Base-by-base conservation (phyloP, 2,888 invertebrate genomes). In the Phyllotreta striolata region DNA sequence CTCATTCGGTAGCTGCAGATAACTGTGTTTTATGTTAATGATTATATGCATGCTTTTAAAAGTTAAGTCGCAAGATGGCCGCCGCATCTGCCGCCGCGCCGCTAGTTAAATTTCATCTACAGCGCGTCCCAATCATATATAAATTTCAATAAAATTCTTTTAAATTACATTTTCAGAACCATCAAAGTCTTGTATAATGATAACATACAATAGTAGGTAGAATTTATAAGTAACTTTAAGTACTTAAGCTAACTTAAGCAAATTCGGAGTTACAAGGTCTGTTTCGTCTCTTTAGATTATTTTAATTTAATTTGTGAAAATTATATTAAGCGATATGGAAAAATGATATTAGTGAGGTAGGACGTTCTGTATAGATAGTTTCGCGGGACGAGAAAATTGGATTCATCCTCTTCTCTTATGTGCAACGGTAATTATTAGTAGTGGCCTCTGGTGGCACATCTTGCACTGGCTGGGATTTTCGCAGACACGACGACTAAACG, bases 1-100 rank as follows among this genome's bases (percentile, higher is more conserved):
- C 75, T 74, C 72, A 74, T 76, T 75, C 73, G 70, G 69, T 66
- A 66, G 70, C 70, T 75, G 73, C 73, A 77, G 77, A 77, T 77
- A 77, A 76, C 74, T 76, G 73, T 75, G 73, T 69, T 78, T 78
- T 78, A 78, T 77, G 78, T 77, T 78, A 78, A 78, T 78, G 78
- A 78, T 78, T 78, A 78, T 78, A 74, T 77, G 77, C 77, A 78
- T 74, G 78, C 78, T 77, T 78, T 78, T 78, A 77, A 78, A 77
- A 77, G 76, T 78, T 77, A 73, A 76, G 73, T 70, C 70, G 67
- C 66, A 70, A 71, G 72, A 73, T 73, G 71, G 64, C 56, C 60
- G 60, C 52, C 13, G 14, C 58, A 47, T 43, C 40, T 62, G 67
- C 64, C 67, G 64, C 63, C 66, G 59, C 66, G 67, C 44, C 58